Percentiles rank a stretch among this genome's conserved stretches.
Evolutionary conservation across 2,888 invertebrate genomes (phyloP).

Genomic region (Macrophya alboannulata): DNA sequence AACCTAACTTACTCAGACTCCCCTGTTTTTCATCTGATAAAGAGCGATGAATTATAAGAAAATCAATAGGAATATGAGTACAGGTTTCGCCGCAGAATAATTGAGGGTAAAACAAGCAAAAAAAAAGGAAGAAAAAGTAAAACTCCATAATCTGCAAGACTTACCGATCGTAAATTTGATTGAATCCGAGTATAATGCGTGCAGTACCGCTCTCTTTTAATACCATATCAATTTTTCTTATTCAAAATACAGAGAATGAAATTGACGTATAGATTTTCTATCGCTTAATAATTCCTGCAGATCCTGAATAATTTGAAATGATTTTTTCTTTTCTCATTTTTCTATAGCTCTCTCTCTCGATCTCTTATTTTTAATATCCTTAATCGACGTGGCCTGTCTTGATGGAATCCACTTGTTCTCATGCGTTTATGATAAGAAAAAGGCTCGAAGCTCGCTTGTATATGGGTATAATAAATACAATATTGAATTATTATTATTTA

Average conservation of each 20-base stretch:
- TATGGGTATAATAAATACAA: slow-evolving; percentile 6
- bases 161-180: neutral
- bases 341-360: neutral
- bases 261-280: slow-evolving; percentile 19
- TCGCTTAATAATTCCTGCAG: neutral
- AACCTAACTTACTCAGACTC: neutral
- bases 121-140: neutral
- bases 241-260: neutral
- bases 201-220: neutral
- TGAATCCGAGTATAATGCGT: neutral
- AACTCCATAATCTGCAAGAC: neutral
- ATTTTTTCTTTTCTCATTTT: neutral
- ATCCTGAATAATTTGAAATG: slow-evolving; percentile 7
- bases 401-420: slow-evolving; percentile 6
- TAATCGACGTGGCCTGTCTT: neutral
- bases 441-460: neutral
- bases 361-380: slow-evolving; percentile 1
- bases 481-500: slow-evolving; percentile 23
- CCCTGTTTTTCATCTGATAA: neutral
- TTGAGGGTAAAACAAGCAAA: neutral
- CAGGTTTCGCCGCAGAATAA: neutral
- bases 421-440: slow-evolving; percentile 25
- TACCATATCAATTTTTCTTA: neutral
- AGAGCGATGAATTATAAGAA: slow-evolving; percentile 3
- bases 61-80: neutral